Conservation (phyloP, 2,113 vertebrate genomes). For the Circaetus gallicus region DNA sequence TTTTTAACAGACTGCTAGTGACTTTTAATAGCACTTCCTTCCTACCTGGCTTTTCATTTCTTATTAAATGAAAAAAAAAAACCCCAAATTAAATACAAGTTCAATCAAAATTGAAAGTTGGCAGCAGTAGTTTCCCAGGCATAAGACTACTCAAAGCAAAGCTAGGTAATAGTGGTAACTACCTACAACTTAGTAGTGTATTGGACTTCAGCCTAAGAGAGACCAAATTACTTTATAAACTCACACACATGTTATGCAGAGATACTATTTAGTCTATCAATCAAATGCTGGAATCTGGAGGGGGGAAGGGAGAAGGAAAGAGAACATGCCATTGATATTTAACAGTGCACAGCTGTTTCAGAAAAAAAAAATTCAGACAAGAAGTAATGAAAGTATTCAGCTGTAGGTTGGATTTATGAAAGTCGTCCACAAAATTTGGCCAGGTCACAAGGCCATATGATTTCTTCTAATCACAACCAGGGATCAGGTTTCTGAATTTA, state of each 20-base stretch:
- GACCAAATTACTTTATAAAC: neutral
- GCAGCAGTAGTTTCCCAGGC: neutral
- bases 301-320: neutral
- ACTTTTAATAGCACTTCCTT: neutral
- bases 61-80: neutral
- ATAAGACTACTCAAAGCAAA: neutral
- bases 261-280: neutral
- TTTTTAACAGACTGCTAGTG: neutral
- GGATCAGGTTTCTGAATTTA: neutral
- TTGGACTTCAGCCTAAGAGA: neutral
- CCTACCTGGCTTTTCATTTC: neutral
- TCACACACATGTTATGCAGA: neutral
- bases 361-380: neutral
- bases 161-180: neutral
- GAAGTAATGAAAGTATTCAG: neutral
- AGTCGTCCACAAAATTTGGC: neutral
- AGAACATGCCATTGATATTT: neutral
- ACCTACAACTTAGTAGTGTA: neutral
- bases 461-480: neutral
- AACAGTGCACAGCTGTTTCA: neutral
- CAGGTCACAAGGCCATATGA: neutral
- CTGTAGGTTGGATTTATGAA: neutral
- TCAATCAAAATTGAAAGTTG: neutral
- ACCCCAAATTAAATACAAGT: neutral
- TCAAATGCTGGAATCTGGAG: neutral